Conservation (phyloP, 2,888 invertebrate genomes). For the Balanococcus diminutus region DNA sequence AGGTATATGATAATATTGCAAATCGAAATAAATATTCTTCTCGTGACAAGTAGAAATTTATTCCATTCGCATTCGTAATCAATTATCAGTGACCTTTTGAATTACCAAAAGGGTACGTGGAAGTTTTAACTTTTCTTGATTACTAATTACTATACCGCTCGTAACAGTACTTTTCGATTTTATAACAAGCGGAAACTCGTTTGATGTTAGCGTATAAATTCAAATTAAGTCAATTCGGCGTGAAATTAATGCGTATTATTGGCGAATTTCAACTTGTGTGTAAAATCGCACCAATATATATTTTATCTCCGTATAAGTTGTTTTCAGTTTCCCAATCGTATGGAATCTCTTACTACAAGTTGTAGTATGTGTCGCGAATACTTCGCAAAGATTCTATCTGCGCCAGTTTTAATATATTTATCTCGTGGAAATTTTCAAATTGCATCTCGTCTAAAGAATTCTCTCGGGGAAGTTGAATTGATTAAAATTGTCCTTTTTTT, state of each 20-base stretch:
- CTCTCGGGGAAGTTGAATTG: neutral
- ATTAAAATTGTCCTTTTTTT: neutral
- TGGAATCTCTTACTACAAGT: neutral
- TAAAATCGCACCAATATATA: neutral
- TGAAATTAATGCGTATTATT: neutral
- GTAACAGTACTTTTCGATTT: neutral
- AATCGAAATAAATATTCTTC: neutral
- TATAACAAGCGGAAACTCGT: neutral
- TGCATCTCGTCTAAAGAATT: neutral
- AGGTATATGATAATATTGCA: neutral
- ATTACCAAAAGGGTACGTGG: neutral
- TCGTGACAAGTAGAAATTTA: neutral
- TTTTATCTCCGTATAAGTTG: neutral
- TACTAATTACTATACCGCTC: neutral
- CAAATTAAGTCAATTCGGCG: neutral
- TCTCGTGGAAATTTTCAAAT: neutral
- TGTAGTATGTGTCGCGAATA: neutral
- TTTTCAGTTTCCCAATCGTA: neutral
- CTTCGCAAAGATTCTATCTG: neutral
- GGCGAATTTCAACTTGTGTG: neutral
- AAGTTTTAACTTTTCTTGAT: conserved; percentile 5
- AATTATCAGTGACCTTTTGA: neutral
- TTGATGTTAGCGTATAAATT: neutral
- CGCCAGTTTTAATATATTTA: neutral
- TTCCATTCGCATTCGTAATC: neutral